Conservation (phyloP, 2,797 vertebrate genomes). For the Philypnodon macrostomus region DNA sequence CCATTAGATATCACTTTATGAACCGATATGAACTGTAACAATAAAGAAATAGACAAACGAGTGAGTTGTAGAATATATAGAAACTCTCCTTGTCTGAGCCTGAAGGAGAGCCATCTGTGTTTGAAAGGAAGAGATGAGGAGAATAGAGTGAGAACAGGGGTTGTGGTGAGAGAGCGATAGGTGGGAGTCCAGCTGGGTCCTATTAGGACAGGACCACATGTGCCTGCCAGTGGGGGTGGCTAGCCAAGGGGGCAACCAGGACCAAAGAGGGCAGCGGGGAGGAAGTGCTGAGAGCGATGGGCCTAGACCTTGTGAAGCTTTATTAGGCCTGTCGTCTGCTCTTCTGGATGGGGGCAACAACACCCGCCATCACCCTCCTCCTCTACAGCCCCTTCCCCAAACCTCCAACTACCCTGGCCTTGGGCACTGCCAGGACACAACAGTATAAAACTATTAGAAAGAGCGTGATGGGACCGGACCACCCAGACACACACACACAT, state of each 20-base stretch:
- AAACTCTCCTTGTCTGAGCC: too few relatives aligned
- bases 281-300: constrained; percentile 82
- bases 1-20: too few relatives aligned
- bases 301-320: constrained; percentile 90
- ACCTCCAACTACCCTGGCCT: constrained; percentile 68
- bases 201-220: constrained; percentile 94
- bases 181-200: constrained; percentile 97
- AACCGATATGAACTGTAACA: too few relatives aligned
- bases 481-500: constrained; percentile 85
- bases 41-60: too few relatives aligned
- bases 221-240: constrained; percentile 77
- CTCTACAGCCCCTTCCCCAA: constrained; percentile 24
- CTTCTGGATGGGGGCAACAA: constrained; percentile 79
- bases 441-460: constrained; percentile 84
- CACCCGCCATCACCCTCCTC: constrained; percentile 48
- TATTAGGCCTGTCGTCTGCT: constrained; percentile 93
- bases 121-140: constrained; percentile 32
- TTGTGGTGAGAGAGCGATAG: constrained; percentile 78
- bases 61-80: too few relatives aligned
- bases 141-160: constrained; percentile 54
- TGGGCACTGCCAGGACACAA: constrained; percentile 89
- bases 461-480: constrained; percentile 80
- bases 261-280: constrained; percentile 89
- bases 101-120: constrained; percentile 63
- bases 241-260: constrained; percentile 84